Evolutionary conservation across 1,140 invertebrate species (phyloP), one percentile per base, ranked within the genome.

Genomic region (Drosophila burlai): DNA sequence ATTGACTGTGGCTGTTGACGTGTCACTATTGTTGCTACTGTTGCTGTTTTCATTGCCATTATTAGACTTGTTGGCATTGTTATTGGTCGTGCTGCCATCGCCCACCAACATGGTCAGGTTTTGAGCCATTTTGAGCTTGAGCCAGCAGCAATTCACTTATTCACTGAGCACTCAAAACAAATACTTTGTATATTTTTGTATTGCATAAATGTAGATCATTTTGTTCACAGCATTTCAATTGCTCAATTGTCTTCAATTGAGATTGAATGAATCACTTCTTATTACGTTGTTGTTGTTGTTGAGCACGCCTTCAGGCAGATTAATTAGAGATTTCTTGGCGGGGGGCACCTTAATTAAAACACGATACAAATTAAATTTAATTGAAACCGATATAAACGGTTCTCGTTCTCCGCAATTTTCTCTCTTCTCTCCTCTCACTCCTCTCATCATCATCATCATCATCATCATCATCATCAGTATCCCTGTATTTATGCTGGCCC

Each of bases 291-390:
- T 54, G 38, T 42, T 31, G 15, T 49, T 63, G 47, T 62, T 75
- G 42, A 24, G 26, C 42, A 4, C 34, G 52, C 13, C 52, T 38
- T 34, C 71, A 63, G 40, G 66, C 40, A 66, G 59, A 58, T 76
- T 76, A 80, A 61, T 82, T 75, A 54, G 61, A 61, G 76, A 58
- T 77, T 67, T 69, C 61, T 57, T 46, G 57, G 47, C 65, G 18
- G 68, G 71, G 21, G 68, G 71, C 77, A 87, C 68, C 77, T 89
- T 83, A 87, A 87, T 87, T 87, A 78, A 68, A 62, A 71, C 80
- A 81, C 77, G 77, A 82, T 85, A 45, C 60, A 80, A 91, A 85
- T 91, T 80, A 82, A 77, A 82, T 74, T 82, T 80, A 91, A 85
- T 85, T 90, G 65, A 82, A 91, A 90, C 62, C 69, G 81, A 89